A percentile compares a stretch with the other conserved stretches of the same genome.
Evolutionary conservation across 2,113 vertebrate genomes (phyloP).

Genomic region (Paradoxurus hermaphroditus): DNA sequence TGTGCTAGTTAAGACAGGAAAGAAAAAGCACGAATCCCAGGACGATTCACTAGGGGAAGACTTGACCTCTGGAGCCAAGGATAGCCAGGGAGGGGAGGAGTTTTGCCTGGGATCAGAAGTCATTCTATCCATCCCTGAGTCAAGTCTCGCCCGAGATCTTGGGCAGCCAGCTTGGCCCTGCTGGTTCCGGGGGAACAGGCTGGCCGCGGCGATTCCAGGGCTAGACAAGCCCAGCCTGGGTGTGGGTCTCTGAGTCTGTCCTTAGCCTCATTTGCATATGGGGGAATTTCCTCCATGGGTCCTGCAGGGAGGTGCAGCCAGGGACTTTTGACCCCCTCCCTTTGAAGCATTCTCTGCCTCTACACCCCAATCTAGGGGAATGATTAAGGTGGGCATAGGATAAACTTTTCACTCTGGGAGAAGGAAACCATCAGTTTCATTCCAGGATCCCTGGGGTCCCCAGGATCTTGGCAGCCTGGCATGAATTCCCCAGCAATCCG

Average conservation of each 20-base stretch:
- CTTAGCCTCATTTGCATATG: neutral
- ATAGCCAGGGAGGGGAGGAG: too few relatives aligned
- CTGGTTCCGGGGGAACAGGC: neutral
- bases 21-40: neutral
- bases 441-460: neutral
- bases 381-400: neutral
- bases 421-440: neutral
- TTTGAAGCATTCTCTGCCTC: neutral
- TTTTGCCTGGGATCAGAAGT: neutral
- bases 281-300: constrained; percentile 5
- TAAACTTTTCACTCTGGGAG: neutral
- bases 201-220: neutral
- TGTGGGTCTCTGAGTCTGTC: neutral
- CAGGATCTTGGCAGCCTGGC: neutral
- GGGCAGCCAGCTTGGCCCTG: neutral
- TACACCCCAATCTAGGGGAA: accelerated
- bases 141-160: neutral
- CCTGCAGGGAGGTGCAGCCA: neutral
- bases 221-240: neutral
- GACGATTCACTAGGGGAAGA: neutral
- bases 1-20: neutral
- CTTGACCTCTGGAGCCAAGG: too few relatives aligned
- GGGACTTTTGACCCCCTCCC: neutral
- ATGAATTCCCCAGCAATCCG: accelerated
- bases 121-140: neutral